Percentiles rank a stretch among this genome's conserved stretches.
These are phyloP conservation scores for Cepaea nemoralis DNA, from an alignment of 1,140 invertebrate species.

Conservation along the genomic window DNA sequence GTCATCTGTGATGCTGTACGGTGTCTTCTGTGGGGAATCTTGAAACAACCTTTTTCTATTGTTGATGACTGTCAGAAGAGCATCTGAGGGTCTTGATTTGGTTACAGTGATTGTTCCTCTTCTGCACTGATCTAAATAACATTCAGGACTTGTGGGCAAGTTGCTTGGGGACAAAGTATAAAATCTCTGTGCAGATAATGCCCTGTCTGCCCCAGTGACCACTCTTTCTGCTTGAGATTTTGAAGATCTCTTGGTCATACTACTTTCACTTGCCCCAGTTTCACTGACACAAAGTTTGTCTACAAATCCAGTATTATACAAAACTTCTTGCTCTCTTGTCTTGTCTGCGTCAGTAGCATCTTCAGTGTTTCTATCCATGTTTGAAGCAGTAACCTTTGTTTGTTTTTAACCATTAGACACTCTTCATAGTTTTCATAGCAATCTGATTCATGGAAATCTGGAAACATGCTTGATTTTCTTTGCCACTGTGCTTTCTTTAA, in stretches of 20 bases:
- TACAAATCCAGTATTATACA: not conserved
- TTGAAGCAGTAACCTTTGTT: not conserved
- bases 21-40: not conserved
- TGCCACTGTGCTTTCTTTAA: too few relatives aligned
- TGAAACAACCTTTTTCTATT: slow-evolving; percentile 12
- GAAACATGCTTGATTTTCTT: not conserved
- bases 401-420: not conserved
- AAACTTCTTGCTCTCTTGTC: not conserved
- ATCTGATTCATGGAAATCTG: slow-evolving; percentile 3
- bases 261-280: too few relatives aligned
- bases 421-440: not conserved
- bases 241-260: not conserved
- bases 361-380: not conserved
- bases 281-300: not conserved
- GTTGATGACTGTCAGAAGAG: slow-evolving; percentile 48
- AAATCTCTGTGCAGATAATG: slow-evolving; percentile 25
- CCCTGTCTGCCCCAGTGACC: not conserved
- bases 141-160: slow-evolving; percentile 44
- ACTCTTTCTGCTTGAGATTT: not conserved
- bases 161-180: slow-evolving; percentile 46
- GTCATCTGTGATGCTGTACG: not conserved
- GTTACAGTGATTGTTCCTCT: slow-evolving; percentile 58
- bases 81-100: slow-evolving; percentile 60
- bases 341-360: not conserved
- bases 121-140: slow-evolving; percentile 38